These are phyloP conservation scores for Montifringilla adamsi DNA, from an alignment of 2,113 vertebrate genomes.

Conservation along the genomic window DNA sequence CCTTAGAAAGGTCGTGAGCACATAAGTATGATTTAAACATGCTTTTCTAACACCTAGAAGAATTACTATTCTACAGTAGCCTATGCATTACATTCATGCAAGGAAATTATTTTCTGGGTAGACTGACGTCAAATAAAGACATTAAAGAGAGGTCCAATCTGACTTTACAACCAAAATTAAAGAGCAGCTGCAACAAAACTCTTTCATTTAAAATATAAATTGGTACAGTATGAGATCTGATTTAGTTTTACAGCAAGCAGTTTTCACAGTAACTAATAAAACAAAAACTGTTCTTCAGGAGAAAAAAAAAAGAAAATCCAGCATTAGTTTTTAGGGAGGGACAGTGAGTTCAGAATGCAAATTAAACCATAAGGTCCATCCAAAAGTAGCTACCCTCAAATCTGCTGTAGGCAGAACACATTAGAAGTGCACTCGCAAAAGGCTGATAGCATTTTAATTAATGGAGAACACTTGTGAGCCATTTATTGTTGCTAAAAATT, in stretches of 20 bases:
- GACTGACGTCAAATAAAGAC: background rate
- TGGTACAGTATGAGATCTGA: background rate
- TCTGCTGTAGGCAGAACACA: background rate
- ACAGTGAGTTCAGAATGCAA: background rate
- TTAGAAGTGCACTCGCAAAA: slow-evolving; percentile 39
- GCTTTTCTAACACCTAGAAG: slow-evolving; percentile 24
- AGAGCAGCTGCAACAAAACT: background rate
- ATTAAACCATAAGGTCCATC: background rate
- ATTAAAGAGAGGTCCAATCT: background rate
- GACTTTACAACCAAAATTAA: background rate
- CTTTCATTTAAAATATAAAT: background rate
- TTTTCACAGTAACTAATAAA: background rate
- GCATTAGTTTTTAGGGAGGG: background rate
- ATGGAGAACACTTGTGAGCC: slow-evolving; percentile 46
- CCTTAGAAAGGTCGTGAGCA: slow-evolving; percentile 49
- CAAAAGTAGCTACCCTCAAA: background rate
- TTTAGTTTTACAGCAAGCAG: background rate
- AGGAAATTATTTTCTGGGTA: slow-evolving; percentile 13
- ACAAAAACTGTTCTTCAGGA: background rate
- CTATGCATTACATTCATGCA: background rate
- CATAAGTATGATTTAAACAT: slow-evolving; percentile 60
- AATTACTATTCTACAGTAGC: background rate
- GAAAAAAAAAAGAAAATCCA: background rate
- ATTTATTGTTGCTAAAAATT: slow-evolving; percentile 69
- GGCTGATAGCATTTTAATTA: slow-evolving; percentile 64